Percentiles rank a stretch among this genome's conserved stretches.
phyloP scores from a whole-genome alignment of 1,140 invertebrate species.

The Drosophila santomea region DNA sequence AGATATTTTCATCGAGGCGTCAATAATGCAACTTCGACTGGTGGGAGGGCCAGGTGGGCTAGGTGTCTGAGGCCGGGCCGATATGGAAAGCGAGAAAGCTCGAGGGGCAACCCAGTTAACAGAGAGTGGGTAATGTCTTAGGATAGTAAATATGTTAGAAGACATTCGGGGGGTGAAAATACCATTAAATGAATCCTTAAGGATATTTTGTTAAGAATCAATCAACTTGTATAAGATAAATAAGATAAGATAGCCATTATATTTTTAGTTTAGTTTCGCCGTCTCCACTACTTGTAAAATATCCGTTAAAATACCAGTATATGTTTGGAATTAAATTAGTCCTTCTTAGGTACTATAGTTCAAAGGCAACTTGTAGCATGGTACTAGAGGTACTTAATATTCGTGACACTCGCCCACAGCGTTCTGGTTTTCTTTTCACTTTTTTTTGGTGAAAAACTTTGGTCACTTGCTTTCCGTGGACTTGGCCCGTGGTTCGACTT shows the following conservation, averaged over 20 bases:
- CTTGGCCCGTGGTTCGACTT: slow-evolving; percentile 55
- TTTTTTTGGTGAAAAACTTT: slow-evolving; percentile 80
- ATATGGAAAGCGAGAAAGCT: slow-evolving; percentile 83
- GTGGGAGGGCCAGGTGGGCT: slow-evolving; percentile 10
- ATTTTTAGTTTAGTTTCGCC: too few relatives aligned
- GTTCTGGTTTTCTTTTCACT: slow-evolving; percentile 34
- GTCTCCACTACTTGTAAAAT: too few relatives aligned
- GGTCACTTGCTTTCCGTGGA: slow-evolving; percentile 54
- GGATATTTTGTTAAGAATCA: too few relatives aligned
- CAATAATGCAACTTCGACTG: slow-evolving; percentile 71
- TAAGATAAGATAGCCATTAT: too few relatives aligned
- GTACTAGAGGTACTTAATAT: slow-evolving; percentile 1
- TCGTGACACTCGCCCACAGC: background rate
- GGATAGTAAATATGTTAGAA: background rate
- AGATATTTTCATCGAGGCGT: slow-evolving; percentile 74
- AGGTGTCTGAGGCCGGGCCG: slow-evolving; percentile 36
- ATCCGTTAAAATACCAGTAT: too few relatives aligned
- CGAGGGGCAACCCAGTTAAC: slow-evolving; percentile 71
- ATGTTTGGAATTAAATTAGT: background rate
- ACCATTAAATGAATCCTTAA: background rate
- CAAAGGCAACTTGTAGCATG: too few relatives aligned
- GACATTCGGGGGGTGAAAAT: too few relatives aligned
- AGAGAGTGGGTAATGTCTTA: slow-evolving; percentile 50
- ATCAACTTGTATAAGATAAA: too few relatives aligned
- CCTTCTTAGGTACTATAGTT: background rate